A percentile compares a stretch with the other conserved stretches of the same genome.
Evolutionary conservation across 2,888 invertebrate genomes (phyloP).

Genomic region (Hypselothyrea guttata): DNA sequence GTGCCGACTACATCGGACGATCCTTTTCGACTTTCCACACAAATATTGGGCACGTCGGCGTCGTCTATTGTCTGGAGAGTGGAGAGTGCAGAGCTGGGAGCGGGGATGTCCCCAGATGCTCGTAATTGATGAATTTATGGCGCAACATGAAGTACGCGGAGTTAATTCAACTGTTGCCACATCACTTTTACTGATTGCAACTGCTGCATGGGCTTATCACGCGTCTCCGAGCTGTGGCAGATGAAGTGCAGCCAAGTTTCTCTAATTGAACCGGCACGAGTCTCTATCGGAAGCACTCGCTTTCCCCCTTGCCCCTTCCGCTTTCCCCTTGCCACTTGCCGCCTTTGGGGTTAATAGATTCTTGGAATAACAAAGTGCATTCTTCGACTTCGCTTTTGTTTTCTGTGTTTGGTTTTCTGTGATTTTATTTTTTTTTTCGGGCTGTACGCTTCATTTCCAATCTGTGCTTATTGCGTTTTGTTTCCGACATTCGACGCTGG

Average conservation of each 20-base stretch:
- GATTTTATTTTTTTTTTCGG: conserved; percentile 6
- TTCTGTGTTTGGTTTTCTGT: background rate
- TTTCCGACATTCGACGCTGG: conserved; percentile 32
- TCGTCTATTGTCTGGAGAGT: conserved; percentile 38
- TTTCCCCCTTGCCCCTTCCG: background rate
- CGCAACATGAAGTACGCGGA: conserved; percentile 33
- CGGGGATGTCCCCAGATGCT: conserved; percentile 38
- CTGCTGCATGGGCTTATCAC: conserved; percentile 41
- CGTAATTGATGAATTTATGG: conserved; percentile 65
- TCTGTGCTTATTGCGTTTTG: conserved; percentile 31
- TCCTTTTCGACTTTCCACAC: conserved; percentile 40
- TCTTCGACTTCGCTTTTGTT: background rate
- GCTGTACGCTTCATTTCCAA: conserved; percentile 38
- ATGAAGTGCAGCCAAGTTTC: conserved; percentile 44
- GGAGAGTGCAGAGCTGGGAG: background rate
- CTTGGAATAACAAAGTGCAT: conserved; percentile 42
- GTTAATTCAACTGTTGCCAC: conserved; percentile 26
- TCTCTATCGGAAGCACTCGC: conserved; percentile 5
- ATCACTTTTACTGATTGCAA: conserved; percentile 50
- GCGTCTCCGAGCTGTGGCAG: conserved; percentile 18
- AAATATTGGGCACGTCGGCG: conserved; percentile 44
- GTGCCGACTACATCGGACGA: conserved; percentile 27
- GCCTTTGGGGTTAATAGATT: conserved; percentile 39
- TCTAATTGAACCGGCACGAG: conserved; percentile 46
- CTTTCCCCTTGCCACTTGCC: conserved; percentile 16